Evolutionary conservation across 2,797 vertebrate species (phyloP).

Genomic region (Dallia pectoralis): DNA sequence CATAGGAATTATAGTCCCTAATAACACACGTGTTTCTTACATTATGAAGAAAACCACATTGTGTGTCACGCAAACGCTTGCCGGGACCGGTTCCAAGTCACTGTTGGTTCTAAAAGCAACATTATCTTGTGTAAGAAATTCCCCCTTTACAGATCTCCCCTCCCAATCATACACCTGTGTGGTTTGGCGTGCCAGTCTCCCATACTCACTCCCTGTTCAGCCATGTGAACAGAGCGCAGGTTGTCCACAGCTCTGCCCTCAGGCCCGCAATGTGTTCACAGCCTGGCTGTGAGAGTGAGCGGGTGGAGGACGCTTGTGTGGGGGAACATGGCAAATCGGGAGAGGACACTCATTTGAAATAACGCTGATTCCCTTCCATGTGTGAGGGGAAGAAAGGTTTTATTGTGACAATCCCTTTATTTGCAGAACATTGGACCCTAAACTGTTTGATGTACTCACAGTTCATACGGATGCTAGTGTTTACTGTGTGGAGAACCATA

Average conservation of each 20-base stretch:
- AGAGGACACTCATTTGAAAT: slow-evolving; percentile 69
- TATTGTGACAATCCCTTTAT: slow-evolving; percentile 59
- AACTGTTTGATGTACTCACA: slow-evolving; percentile 52
- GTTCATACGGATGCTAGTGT: slow-evolving; percentile 45
- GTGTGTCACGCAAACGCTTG: slow-evolving; percentile 67
- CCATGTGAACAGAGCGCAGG: slow-evolving; percentile 78
- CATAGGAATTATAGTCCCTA: not conserved
- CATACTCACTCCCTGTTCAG: slow-evolving; percentile 74
- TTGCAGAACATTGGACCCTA: slow-evolving; percentile 48
- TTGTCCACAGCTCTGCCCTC: slow-evolving; percentile 77
- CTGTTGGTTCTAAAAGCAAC: slow-evolving; percentile 71
- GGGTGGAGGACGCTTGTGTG: slow-evolving; percentile 34
- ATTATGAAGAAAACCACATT: slow-evolving; percentile 40
- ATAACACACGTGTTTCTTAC: slow-evolving; percentile 37
- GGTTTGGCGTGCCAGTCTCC: slow-evolving; percentile 75
- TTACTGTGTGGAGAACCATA: slow-evolving; percentile 19
- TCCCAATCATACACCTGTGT: slow-evolving; percentile 82
- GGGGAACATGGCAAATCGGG: not conserved
- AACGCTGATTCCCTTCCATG: slow-evolving; percentile 67
- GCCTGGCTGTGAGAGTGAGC: slow-evolving; percentile 57
- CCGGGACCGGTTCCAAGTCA: slow-evolving; percentile 67
- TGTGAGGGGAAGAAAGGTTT: slow-evolving; percentile 58
- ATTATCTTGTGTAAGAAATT: slow-evolving; percentile 71
- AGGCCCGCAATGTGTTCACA: slow-evolving; percentile 81
- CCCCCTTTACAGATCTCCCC: slow-evolving; percentile 78